A percentile compares a stretch with the other conserved stretches of the same genome.
Conservation (phyloP, 1,140 invertebrate species). For the Lerema accius region DNA sequence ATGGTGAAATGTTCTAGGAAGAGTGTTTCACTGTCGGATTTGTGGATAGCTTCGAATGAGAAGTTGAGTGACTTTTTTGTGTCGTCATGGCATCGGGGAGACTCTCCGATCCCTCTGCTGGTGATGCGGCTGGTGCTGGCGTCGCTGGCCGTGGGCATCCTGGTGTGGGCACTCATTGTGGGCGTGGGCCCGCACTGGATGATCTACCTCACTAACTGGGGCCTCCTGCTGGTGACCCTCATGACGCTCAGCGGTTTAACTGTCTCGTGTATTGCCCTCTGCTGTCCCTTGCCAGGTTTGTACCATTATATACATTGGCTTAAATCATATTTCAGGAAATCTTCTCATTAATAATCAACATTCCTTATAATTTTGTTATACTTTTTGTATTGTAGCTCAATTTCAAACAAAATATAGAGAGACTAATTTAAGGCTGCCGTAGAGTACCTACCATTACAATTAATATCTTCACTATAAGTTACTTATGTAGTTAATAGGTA, state of each 20-base stretch:
- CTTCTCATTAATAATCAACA: too few relatives aligned
- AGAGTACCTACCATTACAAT: too few relatives aligned
- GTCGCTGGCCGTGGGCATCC: constrained; percentile 67
- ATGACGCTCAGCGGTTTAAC: constrained; percentile 62
- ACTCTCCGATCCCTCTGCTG: constrained; percentile 65
- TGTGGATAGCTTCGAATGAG: constrained; percentile 71
- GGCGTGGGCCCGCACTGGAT: constrained; percentile 81
- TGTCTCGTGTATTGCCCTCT: constrained; percentile 53
- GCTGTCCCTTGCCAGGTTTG: constrained; percentile 50
- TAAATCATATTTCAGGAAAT: too few relatives aligned
- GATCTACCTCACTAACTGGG: constrained; percentile 90
- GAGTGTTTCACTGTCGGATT: constrained; percentile 53
- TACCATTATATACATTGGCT: too few relatives aligned
- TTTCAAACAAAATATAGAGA: too few relatives aligned
- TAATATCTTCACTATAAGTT: too few relatives aligned
- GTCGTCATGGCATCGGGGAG: constrained; percentile 72
- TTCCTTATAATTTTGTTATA: too few relatives aligned
- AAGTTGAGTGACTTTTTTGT: constrained; percentile 68
- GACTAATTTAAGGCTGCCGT: too few relatives aligned
- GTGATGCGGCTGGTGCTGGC: constrained; percentile 83
- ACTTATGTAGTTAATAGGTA: too few relatives aligned
- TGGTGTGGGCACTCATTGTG: constrained; percentile 78
- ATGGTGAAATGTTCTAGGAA: constrained; percentile 74
- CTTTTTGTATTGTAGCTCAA: too few relatives aligned
- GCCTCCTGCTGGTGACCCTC: constrained; percentile 79